Evolutionary conservation across 2,113 vertebrate species (phyloP).

Genomic region (Neotragus moschatus): DNA sequence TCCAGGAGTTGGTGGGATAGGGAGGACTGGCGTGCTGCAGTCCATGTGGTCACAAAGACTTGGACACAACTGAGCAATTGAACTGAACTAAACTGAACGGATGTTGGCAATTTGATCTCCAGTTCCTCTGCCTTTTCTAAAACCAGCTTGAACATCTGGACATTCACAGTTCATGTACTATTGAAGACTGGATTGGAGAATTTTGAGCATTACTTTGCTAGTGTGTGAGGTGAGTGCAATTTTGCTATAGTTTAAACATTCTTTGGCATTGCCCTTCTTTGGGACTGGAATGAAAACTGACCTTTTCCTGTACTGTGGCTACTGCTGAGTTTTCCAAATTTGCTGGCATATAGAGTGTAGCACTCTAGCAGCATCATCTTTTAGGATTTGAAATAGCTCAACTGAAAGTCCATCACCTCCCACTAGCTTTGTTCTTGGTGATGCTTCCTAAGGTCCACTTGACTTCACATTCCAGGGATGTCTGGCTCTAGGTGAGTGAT

Average conservation of each 20-base stretch:
- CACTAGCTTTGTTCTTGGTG: background rate
- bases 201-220: background rate
- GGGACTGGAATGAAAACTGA: background rate
- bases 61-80: background rate
- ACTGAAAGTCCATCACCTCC: background rate
- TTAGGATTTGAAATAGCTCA: background rate
- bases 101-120: background rate
- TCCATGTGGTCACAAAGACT: background rate
- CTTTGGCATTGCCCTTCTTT: background rate
- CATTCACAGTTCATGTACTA: background rate
- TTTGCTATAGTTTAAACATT: background rate
- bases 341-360: background rate
- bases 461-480: background rate
- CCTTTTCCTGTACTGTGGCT: background rate
- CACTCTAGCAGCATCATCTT: background rate
- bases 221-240: background rate
- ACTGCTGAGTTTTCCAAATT: background rate
- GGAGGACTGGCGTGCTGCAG: fast-evolving
- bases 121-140: background rate
- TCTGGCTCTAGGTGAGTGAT: background rate
- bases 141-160: background rate
- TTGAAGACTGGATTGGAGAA: background rate
- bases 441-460: background rate
- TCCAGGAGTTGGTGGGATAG: background rate
- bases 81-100: background rate